Evolutionary conservation across 1,140 invertebrate species (phyloP).

Genomic region (Saccostrea echinata): DNA sequence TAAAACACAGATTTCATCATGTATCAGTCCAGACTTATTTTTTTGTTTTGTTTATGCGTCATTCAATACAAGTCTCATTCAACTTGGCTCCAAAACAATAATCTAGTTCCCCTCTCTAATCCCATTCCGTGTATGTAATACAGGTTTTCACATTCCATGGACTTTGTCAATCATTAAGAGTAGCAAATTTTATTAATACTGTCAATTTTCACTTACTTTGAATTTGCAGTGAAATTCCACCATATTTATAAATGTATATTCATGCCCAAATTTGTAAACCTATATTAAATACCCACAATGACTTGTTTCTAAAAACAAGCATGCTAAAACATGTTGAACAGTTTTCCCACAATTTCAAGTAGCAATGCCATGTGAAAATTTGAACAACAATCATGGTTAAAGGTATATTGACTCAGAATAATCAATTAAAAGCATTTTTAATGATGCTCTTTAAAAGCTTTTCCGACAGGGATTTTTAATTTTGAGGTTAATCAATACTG

Average conservation of each 20-base stretch:
- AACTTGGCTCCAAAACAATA: constrained; percentile 30
- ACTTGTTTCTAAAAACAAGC: constrained; percentile 35
- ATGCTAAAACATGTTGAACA: constrained; percentile 12
- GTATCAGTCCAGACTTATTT: not conserved
- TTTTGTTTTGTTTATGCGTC: constrained; percentile 27
- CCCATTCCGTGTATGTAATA: not conserved
- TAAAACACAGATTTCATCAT: not conserved
- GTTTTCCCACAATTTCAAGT: constrained; percentile 36
- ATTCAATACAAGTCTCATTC: not conserved
- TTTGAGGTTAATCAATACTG: constrained; percentile 37
- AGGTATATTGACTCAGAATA: constrained; percentile 35
- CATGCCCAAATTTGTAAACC: constrained; percentile 31
- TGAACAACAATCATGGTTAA: constrained; percentile 28
- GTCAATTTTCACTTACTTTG: not conserved
- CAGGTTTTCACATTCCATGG: not conserved
- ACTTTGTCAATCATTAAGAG: not conserved
- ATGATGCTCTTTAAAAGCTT: constrained; percentile 39
- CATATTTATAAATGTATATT: constrained; percentile 25
- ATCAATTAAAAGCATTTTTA: constrained; percentile 40
- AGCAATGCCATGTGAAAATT: constrained; percentile 32
- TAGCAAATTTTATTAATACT: not conserved
- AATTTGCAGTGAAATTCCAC: constrained; percentile 6
- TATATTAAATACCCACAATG: constrained; percentile 36
- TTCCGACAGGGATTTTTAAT: constrained; percentile 30
- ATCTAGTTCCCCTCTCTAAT: not conserved